Evolutionary conservation across 2,888 invertebrate genomes (phyloP).

Genomic region (Pollenia labialis): DNA sequence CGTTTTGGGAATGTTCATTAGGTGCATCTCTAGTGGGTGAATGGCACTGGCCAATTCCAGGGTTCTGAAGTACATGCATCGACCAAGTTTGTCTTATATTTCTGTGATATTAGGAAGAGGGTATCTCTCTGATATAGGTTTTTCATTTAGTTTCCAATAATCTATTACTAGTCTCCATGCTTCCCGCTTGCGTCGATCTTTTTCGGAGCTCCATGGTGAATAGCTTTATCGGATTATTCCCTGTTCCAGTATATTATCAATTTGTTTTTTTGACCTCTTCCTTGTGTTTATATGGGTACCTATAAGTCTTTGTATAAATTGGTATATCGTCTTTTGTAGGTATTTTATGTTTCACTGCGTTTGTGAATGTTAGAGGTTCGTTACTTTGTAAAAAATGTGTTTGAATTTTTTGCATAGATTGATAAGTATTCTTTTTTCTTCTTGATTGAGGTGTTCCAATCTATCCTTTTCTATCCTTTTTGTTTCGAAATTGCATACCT

Average conservation of each 20-base stretch:
- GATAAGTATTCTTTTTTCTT: not conserved
- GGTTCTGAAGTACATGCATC: not conserved
- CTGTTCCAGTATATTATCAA: too few relatives aligned
- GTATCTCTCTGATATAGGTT: too few relatives aligned
- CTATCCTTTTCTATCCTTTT: not conserved
- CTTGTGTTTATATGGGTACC: not conserved
- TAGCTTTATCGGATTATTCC: too few relatives aligned
- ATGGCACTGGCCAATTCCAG: too few relatives aligned
- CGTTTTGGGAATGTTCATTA: too few relatives aligned
- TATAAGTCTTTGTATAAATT: too few relatives aligned
- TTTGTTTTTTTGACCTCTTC: too few relatives aligned
- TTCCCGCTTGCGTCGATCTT: not conserved
- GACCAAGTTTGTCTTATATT: not conserved
- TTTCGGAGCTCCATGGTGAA: not conserved
- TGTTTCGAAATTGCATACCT: too few relatives aligned
- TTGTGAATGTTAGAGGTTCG: not conserved
- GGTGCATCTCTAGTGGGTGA: too few relatives aligned
- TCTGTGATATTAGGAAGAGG: not conserved
- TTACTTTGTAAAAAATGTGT: not conserved
- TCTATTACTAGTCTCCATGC: too few relatives aligned
- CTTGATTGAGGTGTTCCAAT: not conserved
- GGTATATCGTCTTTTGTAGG: too few relatives aligned
- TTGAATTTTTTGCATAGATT: not conserved
- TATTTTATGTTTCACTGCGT: too few relatives aligned
- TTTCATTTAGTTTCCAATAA: not conserved